phyloP scores from a whole-genome alignment of 2,888 invertebrate genomes.

The Lepidocyrtinus sp. region DNA sequence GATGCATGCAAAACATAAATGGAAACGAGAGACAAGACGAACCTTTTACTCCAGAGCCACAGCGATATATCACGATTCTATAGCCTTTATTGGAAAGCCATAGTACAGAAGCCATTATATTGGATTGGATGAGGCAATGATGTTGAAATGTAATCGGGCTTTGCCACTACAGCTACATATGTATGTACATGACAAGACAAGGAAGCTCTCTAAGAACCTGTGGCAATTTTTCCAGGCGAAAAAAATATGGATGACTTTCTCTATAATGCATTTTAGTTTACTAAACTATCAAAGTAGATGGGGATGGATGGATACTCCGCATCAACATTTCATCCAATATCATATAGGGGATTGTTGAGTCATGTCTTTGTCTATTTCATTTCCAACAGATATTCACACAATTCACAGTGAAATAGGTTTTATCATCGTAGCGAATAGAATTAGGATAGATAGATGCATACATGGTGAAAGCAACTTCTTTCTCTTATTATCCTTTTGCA shows the following conservation, averaged over 20 bases:
- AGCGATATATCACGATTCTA: too few species aligned
- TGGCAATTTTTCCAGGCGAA: slow-evolving; percentile 17
- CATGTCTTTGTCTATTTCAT: background rate
- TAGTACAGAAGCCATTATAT: background rate
- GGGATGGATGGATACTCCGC: slow-evolving; percentile 36
- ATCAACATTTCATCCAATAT: slow-evolving; percentile 37
- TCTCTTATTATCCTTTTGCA: background rate
- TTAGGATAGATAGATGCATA: background rate
- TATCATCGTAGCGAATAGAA: too few species aligned
- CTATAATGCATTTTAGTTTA: slow-evolving; percentile 36
- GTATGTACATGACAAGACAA: background rate
- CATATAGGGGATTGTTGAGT: background rate
- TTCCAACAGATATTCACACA: background rate
- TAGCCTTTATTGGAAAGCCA: background rate
- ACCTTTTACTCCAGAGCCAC: too few species aligned
- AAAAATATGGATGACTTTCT: background rate
- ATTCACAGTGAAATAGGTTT: too few species aligned
- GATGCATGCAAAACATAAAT: background rate
- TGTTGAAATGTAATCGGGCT: background rate
- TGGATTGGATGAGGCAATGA: background rate
- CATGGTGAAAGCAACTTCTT: background rate
- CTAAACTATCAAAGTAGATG: too few species aligned
- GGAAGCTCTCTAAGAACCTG: slow-evolving; percentile 44
- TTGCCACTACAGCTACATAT: background rate
- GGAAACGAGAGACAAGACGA: too few species aligned